phyloP scores from a whole-genome alignment of 2,888 invertebrate species.

The Tinea trinotella region DNA sequence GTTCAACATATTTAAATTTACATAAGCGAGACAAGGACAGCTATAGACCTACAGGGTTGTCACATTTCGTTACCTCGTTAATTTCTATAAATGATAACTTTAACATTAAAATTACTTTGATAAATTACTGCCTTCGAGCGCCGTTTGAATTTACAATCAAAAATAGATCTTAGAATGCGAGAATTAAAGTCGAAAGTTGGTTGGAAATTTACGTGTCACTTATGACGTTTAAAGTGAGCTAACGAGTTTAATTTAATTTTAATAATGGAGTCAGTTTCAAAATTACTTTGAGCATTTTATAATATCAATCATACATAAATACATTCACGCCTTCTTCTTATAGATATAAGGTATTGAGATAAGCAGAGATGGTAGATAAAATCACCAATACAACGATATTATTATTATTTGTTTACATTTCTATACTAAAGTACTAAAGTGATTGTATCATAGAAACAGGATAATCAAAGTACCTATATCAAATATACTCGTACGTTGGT shows the following conservation, averaged over 20 bases:
- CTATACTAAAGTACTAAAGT: too few relatives aligned
- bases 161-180: not conserved
- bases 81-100: not conserved
- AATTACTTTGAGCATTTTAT: not conserved
- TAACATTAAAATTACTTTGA: not conserved
- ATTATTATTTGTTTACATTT: too few relatives aligned
- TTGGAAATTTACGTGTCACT: not conserved
- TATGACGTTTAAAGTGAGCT: not conserved
- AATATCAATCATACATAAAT: not conserved
- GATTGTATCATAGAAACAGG: too few relatives aligned
- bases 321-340: too few relatives aligned
- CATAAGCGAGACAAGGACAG: not conserved
- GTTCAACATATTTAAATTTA: not conserved
- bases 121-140: not conserved
- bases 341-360: too few relatives aligned
- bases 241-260: slow-evolving; percentile 7
- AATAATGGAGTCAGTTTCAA: not conserved
- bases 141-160: not conserved
- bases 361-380: too few relatives aligned
- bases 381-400: too few relatives aligned
- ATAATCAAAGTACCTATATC: too few relatives aligned
- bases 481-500: too few relatives aligned
- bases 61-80: not conserved
- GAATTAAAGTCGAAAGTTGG: not conserved
- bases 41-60: not conserved